Percentiles rank a stretch among this genome's conserved stretches.
Evolutionary conservation across 1,140 invertebrate genomes (phyloP).

Genomic region (Heliconius hermathena): DNA sequence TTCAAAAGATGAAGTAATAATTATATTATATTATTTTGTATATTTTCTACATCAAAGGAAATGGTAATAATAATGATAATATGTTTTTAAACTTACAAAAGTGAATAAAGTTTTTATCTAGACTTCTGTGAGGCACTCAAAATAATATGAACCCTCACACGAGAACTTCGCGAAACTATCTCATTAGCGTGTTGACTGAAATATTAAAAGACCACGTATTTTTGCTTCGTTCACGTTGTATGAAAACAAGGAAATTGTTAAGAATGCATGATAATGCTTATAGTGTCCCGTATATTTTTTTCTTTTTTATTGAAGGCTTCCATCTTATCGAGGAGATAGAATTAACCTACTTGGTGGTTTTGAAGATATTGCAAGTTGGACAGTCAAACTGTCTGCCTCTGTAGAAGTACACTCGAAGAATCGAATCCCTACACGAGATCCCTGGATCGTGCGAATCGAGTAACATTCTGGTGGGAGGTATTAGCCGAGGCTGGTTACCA

Average conservation of each 20-base stretch:
- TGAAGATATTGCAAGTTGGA: too few species aligned
- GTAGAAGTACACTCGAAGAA: too few species aligned
- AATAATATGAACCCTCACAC: conserved; percentile 10
- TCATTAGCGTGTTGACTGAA: conserved; percentile 12
- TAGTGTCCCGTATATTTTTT: not conserved
- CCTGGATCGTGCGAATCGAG: too few species aligned
- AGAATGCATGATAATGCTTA: not conserved
- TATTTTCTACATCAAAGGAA: not conserved
- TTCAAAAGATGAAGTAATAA: not conserved
- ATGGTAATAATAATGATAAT: not conserved
- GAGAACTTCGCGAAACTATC: not conserved
- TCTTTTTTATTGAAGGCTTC: too few species aligned
- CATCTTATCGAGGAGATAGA: too few species aligned
- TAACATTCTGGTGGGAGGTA: too few species aligned
- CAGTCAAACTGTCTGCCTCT: too few species aligned
- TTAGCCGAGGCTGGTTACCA: too few species aligned
- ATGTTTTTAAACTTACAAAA: conserved; percentile 5
- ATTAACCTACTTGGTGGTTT: too few species aligned
- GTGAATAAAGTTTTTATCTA: conserved; percentile 8
- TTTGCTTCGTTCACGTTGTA: conserved; percentile 5
- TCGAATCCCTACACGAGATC: too few species aligned
- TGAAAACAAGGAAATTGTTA: not conserved
- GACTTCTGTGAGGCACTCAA: not conserved
- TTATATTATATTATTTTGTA: not conserved
- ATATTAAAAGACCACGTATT: conserved; percentile 13